These are phyloP conservation scores for Cephalopachus bancanus DNA, from an alignment of 2,797 vertebrate species.

Conservation along the genomic window DNA sequence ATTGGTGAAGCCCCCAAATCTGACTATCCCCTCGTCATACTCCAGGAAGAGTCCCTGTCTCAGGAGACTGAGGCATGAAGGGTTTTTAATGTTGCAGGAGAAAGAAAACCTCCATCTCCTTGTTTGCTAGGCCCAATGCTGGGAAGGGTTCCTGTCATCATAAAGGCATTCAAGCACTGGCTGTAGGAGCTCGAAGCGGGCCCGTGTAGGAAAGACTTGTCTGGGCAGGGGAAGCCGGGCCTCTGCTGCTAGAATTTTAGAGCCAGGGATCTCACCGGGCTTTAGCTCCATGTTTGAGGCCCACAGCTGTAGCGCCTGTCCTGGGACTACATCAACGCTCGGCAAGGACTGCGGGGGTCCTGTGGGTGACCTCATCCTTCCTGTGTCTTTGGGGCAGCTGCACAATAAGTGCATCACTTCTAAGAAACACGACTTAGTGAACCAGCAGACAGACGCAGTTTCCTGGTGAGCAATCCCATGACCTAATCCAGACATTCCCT, in stretches of 20 bases:
- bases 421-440: not conserved
- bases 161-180: accelerated
- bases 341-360: not conserved
- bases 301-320: not conserved
- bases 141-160: accelerated
- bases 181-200: not conserved
- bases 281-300: not conserved
- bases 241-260: not conserved
- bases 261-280: not conserved
- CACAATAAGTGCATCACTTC: not conserved
- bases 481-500: too few species aligned
- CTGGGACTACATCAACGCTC: not conserved
- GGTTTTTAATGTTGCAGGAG: accelerated
- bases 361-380: not conserved
- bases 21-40: not conserved
- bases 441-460: not conserved
- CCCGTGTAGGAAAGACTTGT: not conserved
- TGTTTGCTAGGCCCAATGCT: accelerated
- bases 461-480: not conserved
- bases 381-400: not conserved
- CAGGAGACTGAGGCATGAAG: not conserved
- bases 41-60: not conserved
- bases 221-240: not conserved
- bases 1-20: not conserved
- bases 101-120: not conserved